Base-by-base conservation (phyloP, 2,888 invertebrate genomes). In the Cordilura impudica region DNA sequence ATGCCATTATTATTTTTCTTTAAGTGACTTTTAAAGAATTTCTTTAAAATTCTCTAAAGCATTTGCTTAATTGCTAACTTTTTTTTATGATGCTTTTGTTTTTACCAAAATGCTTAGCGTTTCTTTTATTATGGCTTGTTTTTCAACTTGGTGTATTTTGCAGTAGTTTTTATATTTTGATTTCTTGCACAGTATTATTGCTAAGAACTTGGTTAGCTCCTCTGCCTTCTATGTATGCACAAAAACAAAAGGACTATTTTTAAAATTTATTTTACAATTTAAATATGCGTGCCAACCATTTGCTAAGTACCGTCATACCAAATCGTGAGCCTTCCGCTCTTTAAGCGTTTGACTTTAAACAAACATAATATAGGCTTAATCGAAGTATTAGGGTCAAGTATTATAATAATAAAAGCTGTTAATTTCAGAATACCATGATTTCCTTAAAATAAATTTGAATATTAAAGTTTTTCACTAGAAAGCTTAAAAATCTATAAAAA, bases 261-360 rank as follows among this genome's bases (percentile, higher is more conserved):
- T 12, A 4, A 1, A 39, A 3, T 23, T 23, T n/a, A n/a, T n/a
- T 70, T 49, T 43, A 14, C 54, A 67, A 63, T 70, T 70, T 43
- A 56, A 63, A 43, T 56, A 70, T 63, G 69, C 69, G 69, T 76
- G 69, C 69, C 49, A 70, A 76, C 29, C 63, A 63, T 76, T 39
- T 39, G 4, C 35, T 2, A 54, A 74, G 51, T 67, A 51, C 63
- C 69, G 58, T 69, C 69, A 76, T 63, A 69, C 70, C 75, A 70
- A 54, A 69, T 63, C 63, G 14, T 31, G 56, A 56, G 49, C 69
- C 56, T 76, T 76, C 51, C 63, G 63, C 10, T n/a, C n/a, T n/a
- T n/a, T n/a, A n/a, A n/a, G n/a, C n/a, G n/a, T n/a, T n/a, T n/a
- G n/a, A n/a, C 6, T 3, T 35, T 26, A 39, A 10, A 26, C 10